Base-by-base conservation (phyloP, 2,113 vertebrate genomes). In the Peromyscus californicus region DNA sequence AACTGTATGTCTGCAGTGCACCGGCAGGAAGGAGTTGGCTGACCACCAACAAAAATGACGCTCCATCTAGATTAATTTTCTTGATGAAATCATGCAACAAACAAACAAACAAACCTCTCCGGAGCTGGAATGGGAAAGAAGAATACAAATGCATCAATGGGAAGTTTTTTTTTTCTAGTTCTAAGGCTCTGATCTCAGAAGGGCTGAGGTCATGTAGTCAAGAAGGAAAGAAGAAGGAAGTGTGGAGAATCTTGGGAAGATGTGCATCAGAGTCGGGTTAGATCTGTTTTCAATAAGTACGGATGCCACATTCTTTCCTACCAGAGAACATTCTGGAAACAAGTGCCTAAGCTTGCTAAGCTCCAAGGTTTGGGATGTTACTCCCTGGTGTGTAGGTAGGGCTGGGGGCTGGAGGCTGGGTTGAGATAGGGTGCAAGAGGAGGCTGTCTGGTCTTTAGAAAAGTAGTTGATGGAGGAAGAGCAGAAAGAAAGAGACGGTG, bases 211-310 rank as follows among this genome's bases (percentile, higher is more conserved):
- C 59, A 19, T 10, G 59, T 84, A 59, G 26, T 89, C 42, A 93
- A 96, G 83, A 94, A 92, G 86, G 39, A 87, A 96, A 89, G 54
- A 36, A 39, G 78, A 70, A 85, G 31, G 16, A 70, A 93, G 69
- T 26, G 19, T 42, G 7, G 74, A 83, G 67, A 84, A 87, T 85
- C 67, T 94, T 95, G 93, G 95, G 92, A 95, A 97, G 91, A 79
- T 65, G 59, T 51, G 72, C 5, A 0, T 13, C 36, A 39, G 59
- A 59, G 29, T 48, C 89, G 74, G 94, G 94, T 82, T 95, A 82
- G 54, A n/a, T 76, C 91, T 97, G 97, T 75, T 95, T 59, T 92
- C 97, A 92, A 93, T 97, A 79, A 83, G 75, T 75, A 92, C 96
- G 76, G 33, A 78, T 29, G 61, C 36, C 76, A 78, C 95, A 79